Evolutionary conservation across 2,888 invertebrate species (phyloP).

Genomic region (Macaria notata): DNA sequence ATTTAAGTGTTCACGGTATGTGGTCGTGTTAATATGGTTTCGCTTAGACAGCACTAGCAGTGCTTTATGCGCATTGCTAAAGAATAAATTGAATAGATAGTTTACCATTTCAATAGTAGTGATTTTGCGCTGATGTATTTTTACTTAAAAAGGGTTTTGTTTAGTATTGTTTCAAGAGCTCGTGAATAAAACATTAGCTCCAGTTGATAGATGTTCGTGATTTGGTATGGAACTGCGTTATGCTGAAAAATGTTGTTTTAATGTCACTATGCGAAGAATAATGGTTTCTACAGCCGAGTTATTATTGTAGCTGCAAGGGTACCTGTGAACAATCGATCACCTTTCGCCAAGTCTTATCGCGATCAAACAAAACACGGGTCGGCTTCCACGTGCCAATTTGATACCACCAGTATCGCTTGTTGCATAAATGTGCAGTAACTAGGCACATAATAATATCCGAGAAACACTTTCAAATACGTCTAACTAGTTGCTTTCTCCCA

Average conservation of each 20-base stretch:
- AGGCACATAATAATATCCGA: constrained; percentile 40
- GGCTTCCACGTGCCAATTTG: constrained; percentile 57
- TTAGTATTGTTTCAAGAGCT: not conserved
- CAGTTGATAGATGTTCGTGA: not conserved
- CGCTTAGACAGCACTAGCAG: constrained; percentile 17
- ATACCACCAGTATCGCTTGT: constrained; percentile 38
- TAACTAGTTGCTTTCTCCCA: constrained; percentile 44
- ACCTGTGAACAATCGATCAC: constrained; percentile 59
- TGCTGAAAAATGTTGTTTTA: too few relatives aligned
- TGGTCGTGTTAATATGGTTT: constrained; percentile 21
- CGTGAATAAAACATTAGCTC: not conserved
- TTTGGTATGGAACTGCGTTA: not conserved
- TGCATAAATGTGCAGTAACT: constrained; percentile 50
- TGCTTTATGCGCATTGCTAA: not conserved
- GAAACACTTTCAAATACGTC: constrained; percentile 38
- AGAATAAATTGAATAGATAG: constrained; percentile 8
- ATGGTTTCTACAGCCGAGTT: too few relatives aligned
- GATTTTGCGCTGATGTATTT: not conserved
- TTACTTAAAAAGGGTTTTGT: not conserved
- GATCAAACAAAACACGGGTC: constrained; percentile 43
- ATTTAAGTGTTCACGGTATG: constrained; percentile 35
- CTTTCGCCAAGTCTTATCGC: constrained; percentile 59
- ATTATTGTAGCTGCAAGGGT: not conserved
- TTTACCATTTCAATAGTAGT: constrained; percentile 14
- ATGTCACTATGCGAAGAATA: too few relatives aligned